These are phyloP conservation scores for Nothobranchius furzeri DNA, from an alignment of 2,113 vertebrate genomes.

Conservation along the genomic window DNA sequence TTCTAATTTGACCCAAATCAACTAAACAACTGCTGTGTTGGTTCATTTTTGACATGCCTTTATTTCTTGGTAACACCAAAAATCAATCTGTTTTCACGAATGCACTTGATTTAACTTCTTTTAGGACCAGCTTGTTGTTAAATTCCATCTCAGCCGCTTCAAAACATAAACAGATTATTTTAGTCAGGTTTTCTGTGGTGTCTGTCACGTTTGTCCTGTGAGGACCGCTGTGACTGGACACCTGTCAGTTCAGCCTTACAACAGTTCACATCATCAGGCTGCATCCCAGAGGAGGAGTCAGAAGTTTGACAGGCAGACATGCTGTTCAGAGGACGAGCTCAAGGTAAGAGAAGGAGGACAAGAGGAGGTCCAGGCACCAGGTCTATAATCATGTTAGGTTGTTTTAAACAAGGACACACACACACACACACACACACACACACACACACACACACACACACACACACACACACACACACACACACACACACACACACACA, in stretches of 20 bases:
- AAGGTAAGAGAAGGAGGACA: slow-evolving; percentile 50
- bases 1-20: too few relatives aligned
- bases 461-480: slow-evolving; percentile 2
- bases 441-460: slow-evolving; percentile 19
- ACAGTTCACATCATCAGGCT: slow-evolving; percentile 50
- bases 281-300: slow-evolving; percentile 51
- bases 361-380: slow-evolving; percentile 31
- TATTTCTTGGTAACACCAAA: too few relatives aligned
- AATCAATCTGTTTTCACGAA: too few relatives aligned
- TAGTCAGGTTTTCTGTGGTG: slow-evolving; percentile 1
- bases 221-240: slow-evolving; percentile 31
- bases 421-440: slow-evolving; percentile 7
- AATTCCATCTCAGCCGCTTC: neutral
- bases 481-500: neutral
- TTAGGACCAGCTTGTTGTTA: neutral
- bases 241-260: slow-evolving; percentile 32
- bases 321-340: slow-evolving; percentile 54
- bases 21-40: too few relatives aligned
- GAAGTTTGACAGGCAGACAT: slow-evolving; percentile 48
- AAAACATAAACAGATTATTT: neutral
- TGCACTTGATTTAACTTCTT: too few relatives aligned
- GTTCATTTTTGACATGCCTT: too few relatives aligned
- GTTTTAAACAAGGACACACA: slow-evolving; percentile 23
- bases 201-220: slow-evolving; percentile 18
- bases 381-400: slow-evolving; percentile 53